A percentile compares a stretch with the other conserved stretches of the same genome.
Conservation (phyloP, 2,888 invertebrate species). For the Ophion costatus region DNA sequence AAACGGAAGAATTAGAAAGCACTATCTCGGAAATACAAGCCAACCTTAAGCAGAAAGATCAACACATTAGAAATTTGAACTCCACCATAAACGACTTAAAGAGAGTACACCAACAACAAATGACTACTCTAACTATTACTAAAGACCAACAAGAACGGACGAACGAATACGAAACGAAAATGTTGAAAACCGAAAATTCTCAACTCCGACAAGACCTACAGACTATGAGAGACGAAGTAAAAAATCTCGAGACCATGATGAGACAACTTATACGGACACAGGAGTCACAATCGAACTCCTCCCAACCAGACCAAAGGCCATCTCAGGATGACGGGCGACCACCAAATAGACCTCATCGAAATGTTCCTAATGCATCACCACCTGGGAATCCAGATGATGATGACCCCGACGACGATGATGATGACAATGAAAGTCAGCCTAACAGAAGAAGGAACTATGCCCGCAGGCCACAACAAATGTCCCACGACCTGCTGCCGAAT, state of each 20-base stretch:
- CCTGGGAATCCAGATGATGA: constrained; percentile 41
- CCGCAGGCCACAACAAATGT: constrained; percentile 5
- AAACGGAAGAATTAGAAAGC: constrained; percentile 11
- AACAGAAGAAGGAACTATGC: constrained; percentile 27
- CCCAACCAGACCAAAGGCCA: constrained; percentile 6
- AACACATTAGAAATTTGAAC: constrained; percentile 17
- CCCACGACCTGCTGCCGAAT: constrained; percentile 33
- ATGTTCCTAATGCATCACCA: constrained; percentile 18
- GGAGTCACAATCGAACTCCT: constrained; percentile 6
- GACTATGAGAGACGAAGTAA: constrained; percentile 1
- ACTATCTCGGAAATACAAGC: background rate
- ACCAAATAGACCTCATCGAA: constrained; percentile 6
- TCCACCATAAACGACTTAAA: constrained; percentile 1
- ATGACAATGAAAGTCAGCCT: constrained; percentile 21
- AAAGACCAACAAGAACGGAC: background rate
- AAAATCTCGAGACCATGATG: constrained; percentile 16
- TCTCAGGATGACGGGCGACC: constrained; percentile 17
- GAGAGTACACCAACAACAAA: constrained; percentile 27
- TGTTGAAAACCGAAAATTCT: constrained; percentile 7
- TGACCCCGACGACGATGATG: constrained; percentile 34
- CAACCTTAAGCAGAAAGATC: constrained; percentile 34
- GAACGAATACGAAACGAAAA: constrained; percentile 13
- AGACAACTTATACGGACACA: background rate
- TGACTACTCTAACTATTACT: constrained; percentile 12
- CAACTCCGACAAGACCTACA: constrained; percentile 1